phyloP scores from a whole-genome alignment of 2,888 invertebrate genomes.

The Trilocha varians region DNA sequence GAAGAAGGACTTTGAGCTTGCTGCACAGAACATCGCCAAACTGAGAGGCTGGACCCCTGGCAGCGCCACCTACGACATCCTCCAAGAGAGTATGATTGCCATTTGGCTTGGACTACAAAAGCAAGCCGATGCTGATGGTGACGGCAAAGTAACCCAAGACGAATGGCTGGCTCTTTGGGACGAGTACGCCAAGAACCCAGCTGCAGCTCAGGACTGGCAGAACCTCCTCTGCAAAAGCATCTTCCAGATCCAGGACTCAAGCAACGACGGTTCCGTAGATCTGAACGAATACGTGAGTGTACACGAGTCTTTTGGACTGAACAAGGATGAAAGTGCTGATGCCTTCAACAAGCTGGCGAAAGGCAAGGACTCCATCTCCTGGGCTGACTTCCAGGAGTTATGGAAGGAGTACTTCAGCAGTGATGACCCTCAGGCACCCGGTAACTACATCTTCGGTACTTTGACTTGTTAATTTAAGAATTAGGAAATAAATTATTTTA shows the following conservation, averaged over 20 bases:
- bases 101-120: slow-evolving; percentile 89
- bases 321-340: slow-evolving; percentile 79
- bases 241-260: slow-evolving; percentile 89
- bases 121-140: slow-evolving; percentile 87
- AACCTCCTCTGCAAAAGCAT: slow-evolving; percentile 88
- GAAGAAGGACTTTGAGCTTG: slow-evolving; percentile 88
- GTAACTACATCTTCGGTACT: slow-evolving; percentile 84
- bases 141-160: slow-evolving; percentile 87
- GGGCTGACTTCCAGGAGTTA: slow-evolving; percentile 82
- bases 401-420: slow-evolving; percentile 91
- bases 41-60: slow-evolving; percentile 83
- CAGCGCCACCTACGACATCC: slow-evolving; percentile 81
- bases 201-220: slow-evolving; percentile 86
- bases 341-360: slow-evolving; percentile 87
- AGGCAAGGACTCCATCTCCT: slow-evolving; percentile 80
- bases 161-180: slow-evolving; percentile 94
- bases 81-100: slow-evolving; percentile 80
- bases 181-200: slow-evolving; percentile 81
- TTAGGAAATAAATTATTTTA: not conserved
- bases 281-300: slow-evolving; percentile 87
- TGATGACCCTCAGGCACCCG: slow-evolving; percentile 83
- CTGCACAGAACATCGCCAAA: slow-evolving; percentile 86
- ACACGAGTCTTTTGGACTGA: slow-evolving; percentile 84
- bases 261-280: slow-evolving; percentile 84
- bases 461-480: not conserved